phyloP scores from a whole-genome alignment of 2,888 invertebrate species.

The Eristalis intricaria region DNA sequence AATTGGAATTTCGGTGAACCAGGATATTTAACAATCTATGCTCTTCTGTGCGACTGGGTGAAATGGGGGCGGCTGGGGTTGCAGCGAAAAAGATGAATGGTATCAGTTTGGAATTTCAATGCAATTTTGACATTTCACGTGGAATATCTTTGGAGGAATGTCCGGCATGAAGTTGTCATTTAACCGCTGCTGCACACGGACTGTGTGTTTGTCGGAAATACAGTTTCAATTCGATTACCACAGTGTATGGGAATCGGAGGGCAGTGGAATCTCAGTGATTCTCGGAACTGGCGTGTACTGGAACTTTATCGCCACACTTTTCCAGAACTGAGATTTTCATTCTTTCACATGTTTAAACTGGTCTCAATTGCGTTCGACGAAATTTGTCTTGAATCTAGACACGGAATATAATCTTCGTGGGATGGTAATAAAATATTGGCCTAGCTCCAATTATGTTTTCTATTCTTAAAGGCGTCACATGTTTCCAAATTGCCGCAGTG shows the following conservation, averaged over 20 bases:
- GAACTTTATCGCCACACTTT: not conserved
- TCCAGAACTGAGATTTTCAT: not conserved
- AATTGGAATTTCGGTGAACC: constrained; percentile 2
- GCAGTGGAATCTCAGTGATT: not conserved
- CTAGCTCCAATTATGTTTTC: too few species aligned
- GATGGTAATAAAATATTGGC: too few species aligned
- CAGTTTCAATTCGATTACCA: not conserved
- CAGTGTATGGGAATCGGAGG: not conserved
- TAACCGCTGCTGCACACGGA: not conserved
- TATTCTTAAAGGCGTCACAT: too few species aligned
- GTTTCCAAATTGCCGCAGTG: too few species aligned
- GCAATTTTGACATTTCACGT: not conserved
- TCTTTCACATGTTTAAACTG: not conserved
- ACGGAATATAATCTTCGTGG: too few species aligned
- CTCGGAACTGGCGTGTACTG: not conserved
- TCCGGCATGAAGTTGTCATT: not conserved
- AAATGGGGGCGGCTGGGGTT: not conserved
- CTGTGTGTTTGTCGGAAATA: not conserved
- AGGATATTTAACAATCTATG: not conserved
- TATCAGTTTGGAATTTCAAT: not conserved
- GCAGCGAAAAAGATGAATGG: not conserved
- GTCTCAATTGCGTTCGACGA: too few species aligned
- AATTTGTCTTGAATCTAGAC: too few species aligned
- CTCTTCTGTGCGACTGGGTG: not conserved
- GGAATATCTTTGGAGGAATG: not conserved